phyloP scores from a whole-genome alignment of 2,888 invertebrate genomes.

The Euclidia mi region DNA sequence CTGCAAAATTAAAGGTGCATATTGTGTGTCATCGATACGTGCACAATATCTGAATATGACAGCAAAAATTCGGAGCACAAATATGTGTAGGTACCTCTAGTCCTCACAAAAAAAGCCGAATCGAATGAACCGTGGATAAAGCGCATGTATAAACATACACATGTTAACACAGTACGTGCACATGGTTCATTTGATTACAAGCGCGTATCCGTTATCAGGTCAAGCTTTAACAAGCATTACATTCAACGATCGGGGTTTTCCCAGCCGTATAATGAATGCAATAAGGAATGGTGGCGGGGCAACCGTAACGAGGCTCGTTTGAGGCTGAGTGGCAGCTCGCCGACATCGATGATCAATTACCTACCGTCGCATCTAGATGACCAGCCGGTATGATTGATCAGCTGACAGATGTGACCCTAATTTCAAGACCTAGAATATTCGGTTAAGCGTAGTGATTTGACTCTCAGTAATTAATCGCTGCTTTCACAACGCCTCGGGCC shows the following conservation, averaged over 20 bases:
- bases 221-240: slow-evolving; percentile 45
- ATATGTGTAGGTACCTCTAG: neutral
- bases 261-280: slow-evolving; percentile 47
- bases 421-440: slow-evolving; percentile 36
- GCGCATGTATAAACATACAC: slow-evolving; percentile 1
- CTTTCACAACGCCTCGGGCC: slow-evolving; percentile 20
- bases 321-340: slow-evolving; percentile 26
- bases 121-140: slow-evolving; percentile 4
- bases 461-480: slow-evolving; percentile 19
- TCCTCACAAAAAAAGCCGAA: neutral
- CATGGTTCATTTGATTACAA: slow-evolving; percentile 22
- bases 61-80: too few species aligned
- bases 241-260: slow-evolving; percentile 47
- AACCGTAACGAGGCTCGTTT: slow-evolving; percentile 28
- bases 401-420: slow-evolving; percentile 50
- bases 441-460: slow-evolving; percentile 28
- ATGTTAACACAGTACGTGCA: slow-evolving; percentile 8
- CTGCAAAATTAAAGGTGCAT: too few species aligned
- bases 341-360: slow-evolving; percentile 50
- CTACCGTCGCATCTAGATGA: slow-evolving; percentile 20
- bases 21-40: too few species aligned
- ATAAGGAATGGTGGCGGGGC: slow-evolving; percentile 44
- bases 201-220: slow-evolving; percentile 43
- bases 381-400: slow-evolving; percentile 40
- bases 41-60: too few species aligned